Evolutionary conservation across 2,113 vertebrate genomes (phyloP).

Genomic region (Leucopsar rothschildi): DNA sequence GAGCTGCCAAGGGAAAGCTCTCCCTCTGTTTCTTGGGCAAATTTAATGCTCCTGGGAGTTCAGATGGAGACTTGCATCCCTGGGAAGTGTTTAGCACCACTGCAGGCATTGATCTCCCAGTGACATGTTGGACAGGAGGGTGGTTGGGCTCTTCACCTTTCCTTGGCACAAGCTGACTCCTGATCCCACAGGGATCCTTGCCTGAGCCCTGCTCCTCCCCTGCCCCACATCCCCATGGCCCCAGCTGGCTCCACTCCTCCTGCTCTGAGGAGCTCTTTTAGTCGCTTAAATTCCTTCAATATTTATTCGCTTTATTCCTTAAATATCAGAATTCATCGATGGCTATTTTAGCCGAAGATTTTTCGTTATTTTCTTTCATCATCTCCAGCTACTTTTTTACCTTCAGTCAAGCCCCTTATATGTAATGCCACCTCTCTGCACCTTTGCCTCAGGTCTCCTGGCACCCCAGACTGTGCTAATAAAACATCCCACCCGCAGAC

Average conservation of each 20-base stretch:
- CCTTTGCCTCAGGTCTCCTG: background rate
- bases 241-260: background rate
- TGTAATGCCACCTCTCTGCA: background rate
- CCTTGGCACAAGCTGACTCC: background rate
- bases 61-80: background rate
- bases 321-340: background rate
- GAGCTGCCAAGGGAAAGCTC: background rate
- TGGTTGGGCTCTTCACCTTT: background rate
- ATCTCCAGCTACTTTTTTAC: background rate
- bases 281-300: background rate
- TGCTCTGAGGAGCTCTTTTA: background rate
- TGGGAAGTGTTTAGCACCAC: accelerated
- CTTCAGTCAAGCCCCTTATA: background rate
- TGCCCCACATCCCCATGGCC: background rate
- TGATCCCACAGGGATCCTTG: background rate
- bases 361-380: background rate
- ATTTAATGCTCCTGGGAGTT: background rate
- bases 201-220: background rate
- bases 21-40: background rate
- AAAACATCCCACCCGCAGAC: background rate
- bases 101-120: background rate
- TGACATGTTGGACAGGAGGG: accelerated
- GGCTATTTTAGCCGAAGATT: background rate
- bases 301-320: background rate
- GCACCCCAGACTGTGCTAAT: background rate